phyloP scores from a whole-genome alignment of 2,888 invertebrate species.

The Nowickia ferox region DNA sequence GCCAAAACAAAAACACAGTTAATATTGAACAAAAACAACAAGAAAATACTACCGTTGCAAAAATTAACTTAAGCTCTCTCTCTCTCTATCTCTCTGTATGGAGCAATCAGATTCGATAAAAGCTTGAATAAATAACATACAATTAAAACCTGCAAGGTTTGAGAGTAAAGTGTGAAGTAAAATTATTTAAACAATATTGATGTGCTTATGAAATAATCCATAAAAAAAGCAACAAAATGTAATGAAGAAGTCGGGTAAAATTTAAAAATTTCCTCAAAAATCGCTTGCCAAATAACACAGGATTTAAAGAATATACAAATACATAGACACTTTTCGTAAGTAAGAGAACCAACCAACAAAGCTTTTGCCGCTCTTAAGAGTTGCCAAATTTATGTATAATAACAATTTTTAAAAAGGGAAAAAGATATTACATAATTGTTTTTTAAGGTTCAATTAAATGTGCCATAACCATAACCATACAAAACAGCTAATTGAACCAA shows the following conservation, averaged over 20 bases:
- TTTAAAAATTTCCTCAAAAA: not conserved
- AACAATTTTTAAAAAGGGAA: not conserved
- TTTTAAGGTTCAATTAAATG: too few species aligned
- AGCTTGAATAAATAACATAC: not conserved
- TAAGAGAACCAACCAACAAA: not conserved
- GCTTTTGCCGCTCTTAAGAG: slow-evolving; percentile 16
- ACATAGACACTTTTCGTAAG: not conserved
- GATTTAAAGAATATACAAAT: not conserved
- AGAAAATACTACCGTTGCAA: slow-evolving; percentile 44
- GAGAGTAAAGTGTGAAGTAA: not conserved
- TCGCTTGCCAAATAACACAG: not conserved
- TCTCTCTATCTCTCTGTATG: not conserved
- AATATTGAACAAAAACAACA: slow-evolving; percentile 29
- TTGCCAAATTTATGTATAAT: not conserved
- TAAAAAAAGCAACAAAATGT: not conserved
- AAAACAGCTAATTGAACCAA: too few species aligned
- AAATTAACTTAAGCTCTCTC: slow-evolving; percentile 51
- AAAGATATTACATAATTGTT: not conserved
- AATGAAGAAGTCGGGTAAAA: not conserved
- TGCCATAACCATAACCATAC: too few species aligned
- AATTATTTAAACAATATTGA: not conserved
- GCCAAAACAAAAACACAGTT: slow-evolving; percentile 68
- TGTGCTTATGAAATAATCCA: not conserved
- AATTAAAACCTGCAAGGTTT: too few species aligned
- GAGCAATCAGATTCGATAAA: slow-evolving; percentile 11